Percentiles rank a stretch among this genome's conserved stretches.
Evolutionary conservation across 2,888 invertebrate species (phyloP).

Genomic region (Sminthurides aquaticus): DNA sequence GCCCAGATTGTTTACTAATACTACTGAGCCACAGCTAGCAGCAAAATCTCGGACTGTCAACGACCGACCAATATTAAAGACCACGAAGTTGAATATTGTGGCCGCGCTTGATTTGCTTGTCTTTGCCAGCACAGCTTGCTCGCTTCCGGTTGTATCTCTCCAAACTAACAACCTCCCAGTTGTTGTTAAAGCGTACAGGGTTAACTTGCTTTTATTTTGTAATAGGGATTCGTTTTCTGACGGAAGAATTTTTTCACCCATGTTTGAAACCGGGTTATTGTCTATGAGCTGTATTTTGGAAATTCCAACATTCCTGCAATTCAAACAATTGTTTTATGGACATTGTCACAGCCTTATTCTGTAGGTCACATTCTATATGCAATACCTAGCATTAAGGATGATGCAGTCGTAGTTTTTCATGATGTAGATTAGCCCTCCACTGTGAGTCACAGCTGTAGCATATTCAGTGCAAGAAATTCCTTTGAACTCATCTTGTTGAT

Average conservation of each 20-base stretch:
- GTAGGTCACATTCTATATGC: too few species aligned
- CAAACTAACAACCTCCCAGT: conserved; percentile 61
- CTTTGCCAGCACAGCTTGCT: background rate
- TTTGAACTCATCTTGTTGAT: conserved; percentile 46
- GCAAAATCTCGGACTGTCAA: conserved; percentile 54
- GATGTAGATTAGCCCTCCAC: conserved; percentile 61
- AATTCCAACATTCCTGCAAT: background rate
- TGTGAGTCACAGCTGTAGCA: conserved; percentile 60
- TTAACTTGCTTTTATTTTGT: conserved; percentile 48
- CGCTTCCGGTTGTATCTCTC: conserved; percentile 46
- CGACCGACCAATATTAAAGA: conserved; percentile 53
- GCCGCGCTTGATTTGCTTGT: background rate
- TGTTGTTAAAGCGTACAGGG: conserved; percentile 56
- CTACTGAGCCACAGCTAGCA: conserved; percentile 55
- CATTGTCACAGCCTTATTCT: too few species aligned
- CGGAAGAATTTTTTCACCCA: background rate
- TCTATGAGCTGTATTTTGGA: conserved; percentile 2
- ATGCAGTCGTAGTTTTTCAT: conserved; percentile 63
- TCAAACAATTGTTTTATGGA: background rate
- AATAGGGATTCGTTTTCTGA: background rate
- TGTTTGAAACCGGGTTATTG: background rate
- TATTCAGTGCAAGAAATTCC: conserved; percentile 60
- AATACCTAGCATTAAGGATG: conserved; percentile 60
- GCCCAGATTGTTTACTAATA: conserved; percentile 59
- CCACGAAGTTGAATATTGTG: conserved; percentile 24